These are phyloP conservation scores for Sphaerophoria taeniata DNA, from an alignment of 2,888 invertebrate genomes.

Conservation along the genomic window DNA sequence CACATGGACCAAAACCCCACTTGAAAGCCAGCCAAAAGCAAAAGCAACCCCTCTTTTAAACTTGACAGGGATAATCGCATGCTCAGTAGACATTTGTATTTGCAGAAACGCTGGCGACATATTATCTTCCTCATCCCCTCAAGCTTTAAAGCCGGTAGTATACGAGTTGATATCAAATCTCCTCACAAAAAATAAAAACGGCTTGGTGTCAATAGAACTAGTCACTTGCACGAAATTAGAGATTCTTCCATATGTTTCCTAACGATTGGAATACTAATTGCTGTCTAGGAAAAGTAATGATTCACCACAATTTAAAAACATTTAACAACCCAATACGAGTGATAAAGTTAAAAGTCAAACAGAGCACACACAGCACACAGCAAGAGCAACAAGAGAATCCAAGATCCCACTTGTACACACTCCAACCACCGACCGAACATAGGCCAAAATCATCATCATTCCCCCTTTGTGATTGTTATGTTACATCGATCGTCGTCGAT, in stretches of 20 bases:
- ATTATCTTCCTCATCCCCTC: neutral
- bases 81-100: slow-evolving; percentile 53
- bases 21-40: slow-evolving; percentile 24
- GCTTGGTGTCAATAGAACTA: slow-evolving; percentile 1
- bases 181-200: neutral
- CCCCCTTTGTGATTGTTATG: slow-evolving; percentile 26
- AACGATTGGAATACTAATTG: slow-evolving; percentile 32
- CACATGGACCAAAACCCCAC: slow-evolving; percentile 27
- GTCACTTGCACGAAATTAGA: neutral
- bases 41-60: slow-evolving; percentile 28
- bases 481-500: slow-evolving; percentile 60
- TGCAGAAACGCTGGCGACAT: slow-evolving; percentile 8
- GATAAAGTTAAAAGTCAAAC: slow-evolving; percentile 4
- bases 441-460: slow-evolving; percentile 13
- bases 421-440: neutral
- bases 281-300: neutral
- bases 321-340: neutral
- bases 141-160: slow-evolving; percentile 3
- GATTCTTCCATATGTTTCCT: slow-evolving; percentile 29
- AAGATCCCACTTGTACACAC: slow-evolving; percentile 38
- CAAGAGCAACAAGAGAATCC: slow-evolving; percentile 20
- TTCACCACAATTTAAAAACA: slow-evolving; percentile 4
- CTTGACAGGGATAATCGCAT: slow-evolving; percentile 59
- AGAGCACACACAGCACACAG: too few relatives aligned
- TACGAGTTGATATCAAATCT: neutral